Conservation (phyloP, 2,797 vertebrate species). For the Salarias fasciatus region DNA sequence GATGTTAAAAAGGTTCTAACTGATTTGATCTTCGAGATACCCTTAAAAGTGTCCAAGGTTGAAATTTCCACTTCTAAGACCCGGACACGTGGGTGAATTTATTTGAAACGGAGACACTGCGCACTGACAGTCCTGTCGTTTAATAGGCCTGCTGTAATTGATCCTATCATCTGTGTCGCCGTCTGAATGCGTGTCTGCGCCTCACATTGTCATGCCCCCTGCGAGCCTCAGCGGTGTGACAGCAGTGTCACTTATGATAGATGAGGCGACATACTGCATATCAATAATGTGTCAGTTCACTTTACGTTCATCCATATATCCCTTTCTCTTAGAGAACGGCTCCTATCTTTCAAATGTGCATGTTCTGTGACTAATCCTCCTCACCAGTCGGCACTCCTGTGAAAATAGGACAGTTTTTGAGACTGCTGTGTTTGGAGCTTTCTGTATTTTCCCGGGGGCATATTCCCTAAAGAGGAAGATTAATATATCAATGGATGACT, state of each 20-base stretch:
- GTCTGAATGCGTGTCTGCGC: slow-evolving; percentile 1
- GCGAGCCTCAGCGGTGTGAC: slow-evolving; percentile 13
- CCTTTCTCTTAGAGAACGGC: background rate
- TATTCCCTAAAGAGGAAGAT: slow-evolving; percentile 60
- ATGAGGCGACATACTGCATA: slow-evolving; percentile 55
- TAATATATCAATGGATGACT: slow-evolving; percentile 67
- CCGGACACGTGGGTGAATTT: too few relatives aligned
- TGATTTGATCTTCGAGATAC: too few relatives aligned
- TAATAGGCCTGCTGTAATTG: slow-evolving; percentile 11
- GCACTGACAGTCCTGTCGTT: too few relatives aligned
- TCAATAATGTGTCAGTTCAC: slow-evolving; percentile 55
- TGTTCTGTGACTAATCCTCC: slow-evolving; percentile 47
- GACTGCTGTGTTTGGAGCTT: slow-evolving; percentile 42
- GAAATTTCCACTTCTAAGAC: too few relatives aligned
- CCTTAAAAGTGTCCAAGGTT: too few relatives aligned
- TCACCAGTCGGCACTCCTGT: slow-evolving; percentile 27
- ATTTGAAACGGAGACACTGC: background rate
- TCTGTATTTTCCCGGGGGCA: slow-evolving; percentile 45
- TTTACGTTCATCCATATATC: slow-evolving; percentile 17
- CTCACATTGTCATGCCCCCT: too few relatives aligned
- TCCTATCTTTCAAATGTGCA: slow-evolving; percentile 36
- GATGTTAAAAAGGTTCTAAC: too few relatives aligned
- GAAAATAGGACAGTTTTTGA: slow-evolving; percentile 60
- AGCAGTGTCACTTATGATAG: slow-evolving; percentile 52
- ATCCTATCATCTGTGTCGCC: slow-evolving; percentile 8